Evolutionary conservation across 2,888 invertebrate species (phyloP), one percentile per base, ranked within the genome.

Genomic region (Macrosoma leucophasiata): DNA sequence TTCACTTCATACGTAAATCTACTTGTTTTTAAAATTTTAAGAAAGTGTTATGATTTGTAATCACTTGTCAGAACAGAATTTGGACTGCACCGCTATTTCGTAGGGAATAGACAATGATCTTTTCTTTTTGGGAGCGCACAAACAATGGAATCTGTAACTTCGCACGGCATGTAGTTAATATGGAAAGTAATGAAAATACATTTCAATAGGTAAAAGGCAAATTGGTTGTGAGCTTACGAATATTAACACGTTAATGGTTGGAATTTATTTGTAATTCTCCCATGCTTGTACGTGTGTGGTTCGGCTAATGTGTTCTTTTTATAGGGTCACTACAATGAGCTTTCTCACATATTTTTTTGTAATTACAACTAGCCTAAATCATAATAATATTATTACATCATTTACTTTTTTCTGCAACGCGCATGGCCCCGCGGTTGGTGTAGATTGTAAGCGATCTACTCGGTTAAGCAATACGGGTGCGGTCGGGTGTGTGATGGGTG

Each of bases 181-280:
- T 71, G 75, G 73, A 78, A 77, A 79, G 70, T 69, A 79, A 73
- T 76, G 74, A 82, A 81, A 81, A 76, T 65, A 74, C 77, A 81
- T 82, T 81, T 73, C 79, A 77, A 82, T 79, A 77, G 75, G 58
- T 68, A 11, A 64, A 66, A 64, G 58, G 62, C 62, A 75, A 79
- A 78, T 79, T 78, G 76, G 71, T 66, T 53, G 68, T 61, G 63
- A 67, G 61, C 69, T 72, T 71, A 67, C 66, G 62, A 73, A 45
- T 79, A 81, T 81, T 75, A 82, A 76, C 78, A 68, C 71, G 67
- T 78, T 69, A 46, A 43, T n/a, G n/a, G 55, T 48, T 62, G 72
- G 68, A 78, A 75, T 77, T 77, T 75, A 7, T 69, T 72, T 64
- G 50, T 52, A 62, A 69, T 50, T 65, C 73, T 78, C 81, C 65